Conservation (phyloP, 2,113 vertebrate species). For the Elachura formosa region DNA sequence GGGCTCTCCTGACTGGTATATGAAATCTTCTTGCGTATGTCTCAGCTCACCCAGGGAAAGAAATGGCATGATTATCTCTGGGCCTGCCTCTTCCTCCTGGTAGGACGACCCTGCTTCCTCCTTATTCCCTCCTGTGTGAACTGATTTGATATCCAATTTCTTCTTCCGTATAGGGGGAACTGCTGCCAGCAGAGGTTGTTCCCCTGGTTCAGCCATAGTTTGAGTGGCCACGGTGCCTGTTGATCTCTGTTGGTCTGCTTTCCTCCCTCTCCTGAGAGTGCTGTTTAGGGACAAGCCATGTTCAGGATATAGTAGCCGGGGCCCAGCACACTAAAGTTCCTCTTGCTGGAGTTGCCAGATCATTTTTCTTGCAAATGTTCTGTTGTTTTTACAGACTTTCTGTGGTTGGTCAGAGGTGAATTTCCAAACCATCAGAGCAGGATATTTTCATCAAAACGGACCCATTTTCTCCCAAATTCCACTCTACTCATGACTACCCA, state of each 20-base stretch:
- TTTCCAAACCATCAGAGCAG: neutral
- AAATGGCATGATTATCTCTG: neutral
- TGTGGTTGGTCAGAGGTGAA: too few species aligned
- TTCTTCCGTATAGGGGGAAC: rapidly evolving
- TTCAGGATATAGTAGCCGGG: neutral
- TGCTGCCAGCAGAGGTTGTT: neutral
- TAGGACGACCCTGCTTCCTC: neutral
- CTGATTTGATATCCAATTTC: neutral
- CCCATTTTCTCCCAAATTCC: neutral
- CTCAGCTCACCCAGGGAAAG: neutral
- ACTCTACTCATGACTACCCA: neutral
- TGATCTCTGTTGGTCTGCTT: neutral
- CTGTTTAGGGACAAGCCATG: neutral
- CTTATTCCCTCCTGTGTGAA: neutral
- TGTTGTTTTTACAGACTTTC: neutral
- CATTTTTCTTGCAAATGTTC: neutral
- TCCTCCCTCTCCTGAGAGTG: neutral
- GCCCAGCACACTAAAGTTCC: neutral
- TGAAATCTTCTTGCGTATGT: neutral
- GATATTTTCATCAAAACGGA: neutral
- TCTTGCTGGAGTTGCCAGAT: neutral
- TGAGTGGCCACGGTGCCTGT: neutral
- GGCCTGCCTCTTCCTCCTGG: neutral
- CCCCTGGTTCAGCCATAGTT: neutral
- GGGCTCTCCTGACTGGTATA: neutral